Evolutionary conservation across 2,888 invertebrate species (phyloP), one percentile per base, ranked within the genome.

Genomic region (Altica lythri): DNA sequence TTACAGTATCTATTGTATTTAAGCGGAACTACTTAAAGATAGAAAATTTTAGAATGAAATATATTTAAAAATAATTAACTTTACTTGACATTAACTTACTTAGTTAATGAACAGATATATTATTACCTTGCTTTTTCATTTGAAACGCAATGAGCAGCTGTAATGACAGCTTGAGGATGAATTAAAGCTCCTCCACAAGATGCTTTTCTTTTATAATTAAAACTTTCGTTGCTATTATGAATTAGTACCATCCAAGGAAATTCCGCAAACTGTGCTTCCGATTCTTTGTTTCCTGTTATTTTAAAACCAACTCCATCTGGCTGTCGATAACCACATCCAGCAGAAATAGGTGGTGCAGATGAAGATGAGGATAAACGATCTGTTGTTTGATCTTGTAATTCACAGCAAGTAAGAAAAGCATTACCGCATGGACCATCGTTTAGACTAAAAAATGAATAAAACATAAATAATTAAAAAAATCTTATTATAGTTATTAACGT

Each of bases 161-260:
- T 92, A 2, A 93, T 69, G 0, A 89, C 88, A 2, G 88, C 89
- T 40, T 77, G 77, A 0, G 83, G 85, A 57, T 89, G 86, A 59
- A 92, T 89, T 2, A 92, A 77, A 0, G 90, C 84, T 0, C 89
- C 92, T 0, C 92, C 92, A 22, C 91, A 91, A 8, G 85, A 77
- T 8, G 44, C 38, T 16, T 13, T 46, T 2, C 17, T 18, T 1
- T 34, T 6, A 4, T 10, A 2, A 2, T 6, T 12, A 1, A 13
- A 59, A 81, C 80, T 13, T 82, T 68, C 67, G 79, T 80, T 49
- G 80, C 77, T 0, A 75, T 75, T 0, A 53, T 88, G 73, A 18
- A 90, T 77, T 0, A 89, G 90, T 0, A 87, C 84, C 87, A 90
- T 88, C 91, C 90, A 91, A 0, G 90, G 89, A 71, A 89, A 91